Evolutionary conservation across 2,888 invertebrate species (phyloP).

Genomic region (Kuschelorhynchus macadamiae): DNA sequence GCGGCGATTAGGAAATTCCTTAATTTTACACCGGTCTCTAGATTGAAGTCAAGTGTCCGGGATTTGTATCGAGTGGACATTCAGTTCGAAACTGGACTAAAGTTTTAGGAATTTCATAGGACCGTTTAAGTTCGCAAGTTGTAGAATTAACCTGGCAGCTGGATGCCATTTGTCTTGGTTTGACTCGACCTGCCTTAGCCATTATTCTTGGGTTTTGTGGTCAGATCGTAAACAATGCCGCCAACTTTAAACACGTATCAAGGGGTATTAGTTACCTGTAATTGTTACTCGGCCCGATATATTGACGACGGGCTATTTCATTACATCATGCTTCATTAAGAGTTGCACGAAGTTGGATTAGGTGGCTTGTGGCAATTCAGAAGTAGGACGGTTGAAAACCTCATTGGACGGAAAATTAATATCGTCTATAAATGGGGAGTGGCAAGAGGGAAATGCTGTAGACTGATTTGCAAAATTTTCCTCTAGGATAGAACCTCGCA

Average conservation of each 20-base stretch:
- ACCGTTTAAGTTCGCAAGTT: slow-evolving; percentile 67
- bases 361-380: slow-evolving; percentile 57
- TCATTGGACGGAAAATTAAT: slow-evolving; percentile 17
- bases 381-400: slow-evolving; percentile 19
- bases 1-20: slow-evolving; percentile 62
- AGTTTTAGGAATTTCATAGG: slow-evolving; percentile 52
- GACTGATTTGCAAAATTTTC: too few species aligned
- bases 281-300: slow-evolving; percentile 63
- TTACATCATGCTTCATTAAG: slow-evolving; percentile 65
- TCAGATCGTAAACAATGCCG: slow-evolving; percentile 68
- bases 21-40: slow-evolving; percentile 56
- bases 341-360: slow-evolving; percentile 62
- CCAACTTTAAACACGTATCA: slow-evolving; percentile 68
- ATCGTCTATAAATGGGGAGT: neutral
- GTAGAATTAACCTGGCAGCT: slow-evolving; percentile 68
- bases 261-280: slow-evolving; percentile 68
- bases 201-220: slow-evolving; percentile 68
- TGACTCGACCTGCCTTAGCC: slow-evolving; percentile 65
- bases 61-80: slow-evolving; percentile 60
- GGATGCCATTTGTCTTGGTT: slow-evolving; percentile 69
- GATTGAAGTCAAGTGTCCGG: slow-evolving; percentile 50
- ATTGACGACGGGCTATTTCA: slow-evolving; percentile 65
- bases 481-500: too few species aligned
- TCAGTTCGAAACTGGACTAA: slow-evolving; percentile 60
- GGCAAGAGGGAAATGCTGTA: too few species aligned